These are phyloP conservation scores for Drosophila kanapiae DNA, from an alignment of 1,140 invertebrate genomes.

Conservation along the genomic window DNA sequence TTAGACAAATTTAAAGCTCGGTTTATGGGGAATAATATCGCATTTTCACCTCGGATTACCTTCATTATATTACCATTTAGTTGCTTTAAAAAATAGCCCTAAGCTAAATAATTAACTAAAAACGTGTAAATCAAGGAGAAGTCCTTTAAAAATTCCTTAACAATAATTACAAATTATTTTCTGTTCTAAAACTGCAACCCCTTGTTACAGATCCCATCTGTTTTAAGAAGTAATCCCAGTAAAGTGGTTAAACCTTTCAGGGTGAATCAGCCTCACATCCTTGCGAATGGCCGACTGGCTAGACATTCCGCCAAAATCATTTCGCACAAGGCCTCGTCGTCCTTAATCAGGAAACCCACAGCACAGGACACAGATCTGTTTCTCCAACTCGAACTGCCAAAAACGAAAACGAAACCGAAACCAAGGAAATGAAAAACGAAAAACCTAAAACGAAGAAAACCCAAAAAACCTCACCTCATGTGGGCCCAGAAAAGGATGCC, in stretches of 20 bases:
- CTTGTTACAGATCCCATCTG: conserved; percentile 12
- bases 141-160: background rate
- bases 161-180: background rate
- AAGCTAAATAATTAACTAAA: background rate
- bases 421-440: conserved; percentile 2
- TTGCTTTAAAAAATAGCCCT: background rate
- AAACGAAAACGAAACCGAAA: conserved; percentile 19
- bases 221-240: conserved; percentile 12
- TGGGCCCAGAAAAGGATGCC: conserved; percentile 40
- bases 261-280: conserved; percentile 30
- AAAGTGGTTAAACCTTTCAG: conserved; percentile 30
- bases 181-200: background rate
- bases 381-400: no score
- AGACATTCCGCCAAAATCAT: conserved; percentile 61
- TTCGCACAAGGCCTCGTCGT: conserved; percentile 31
- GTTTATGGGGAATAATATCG: no score
- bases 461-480: conserved; percentile 27
- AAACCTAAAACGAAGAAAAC: conserved; percentile 25
- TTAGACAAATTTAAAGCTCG: no score
- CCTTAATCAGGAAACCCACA: conserved; percentile 69
- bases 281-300: conserved; percentile 5
- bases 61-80: no score
- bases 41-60: background rate
- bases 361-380: conserved; percentile 40
- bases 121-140: background rate